Evolutionary conservation across 64 coral and sea anemone genomes (phyloP), one percentile per base, ranked within the genome.

Genomic region (Trachythela sp.): DNA sequence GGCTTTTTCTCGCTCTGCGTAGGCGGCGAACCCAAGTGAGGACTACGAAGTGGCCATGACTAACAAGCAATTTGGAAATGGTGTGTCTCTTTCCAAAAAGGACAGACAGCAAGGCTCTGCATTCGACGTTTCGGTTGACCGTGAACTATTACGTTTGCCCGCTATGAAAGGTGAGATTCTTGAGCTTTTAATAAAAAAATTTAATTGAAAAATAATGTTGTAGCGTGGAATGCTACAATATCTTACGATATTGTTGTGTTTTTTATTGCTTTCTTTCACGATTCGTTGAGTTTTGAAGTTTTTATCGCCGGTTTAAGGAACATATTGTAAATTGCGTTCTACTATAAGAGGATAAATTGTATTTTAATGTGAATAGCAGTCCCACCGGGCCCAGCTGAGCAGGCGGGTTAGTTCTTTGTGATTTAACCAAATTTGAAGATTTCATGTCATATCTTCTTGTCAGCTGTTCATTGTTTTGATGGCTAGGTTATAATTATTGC

Each of bases 41-140:
- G 42, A 45, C 42, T 45, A 27, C 26, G 56, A 64, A 64, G 56
- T 64, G 4, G 56, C 20, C 56, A 80, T 80, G 75, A 39, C 33
- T 11, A 39, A 80, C 13, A 80, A 80, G 20, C 37, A 80, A 6
- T 35, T 37, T 37, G 75, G 75, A 37, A 80, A 80, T 80, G 32
- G 31, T 36, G 75, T 80, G 20, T 80, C 33, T 80, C 75, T 80
- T 39, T 80, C 75, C 3, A 80, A 80, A 20, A 80, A 80, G 30
- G 75, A 80, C 37, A 80, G 75, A 18, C 75, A 80, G 30, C 75
- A 80, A 80, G 75, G 75, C 1, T 80, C 75, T 29, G 37, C 75
- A 0, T 80, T 80, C 35, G 75, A 80, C 33, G 35, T 80, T 18
- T 80, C 75, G 35, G 75, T 39, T 17, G 75, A 80, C 20, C 75